A percentile compares a stretch with the other conserved stretches of the same genome.
phyloP scores from a whole-genome alignment of 2,888 invertebrate species.

The Norana najaformis region DNA sequence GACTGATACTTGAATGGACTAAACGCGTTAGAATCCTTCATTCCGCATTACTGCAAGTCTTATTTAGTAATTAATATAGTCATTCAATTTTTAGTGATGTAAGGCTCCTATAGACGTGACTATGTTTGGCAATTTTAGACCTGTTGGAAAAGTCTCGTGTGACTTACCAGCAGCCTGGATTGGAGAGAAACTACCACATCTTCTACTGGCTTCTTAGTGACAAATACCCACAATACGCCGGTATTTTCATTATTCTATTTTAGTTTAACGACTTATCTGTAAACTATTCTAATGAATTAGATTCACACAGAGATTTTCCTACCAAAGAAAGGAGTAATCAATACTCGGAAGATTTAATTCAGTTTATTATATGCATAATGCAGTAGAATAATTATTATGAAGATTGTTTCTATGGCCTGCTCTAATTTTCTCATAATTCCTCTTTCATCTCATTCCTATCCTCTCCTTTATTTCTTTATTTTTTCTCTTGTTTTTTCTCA shows the following conservation, averaged over 20 bases:
- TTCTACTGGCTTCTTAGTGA: conserved; percentile 87
- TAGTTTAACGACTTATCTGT: not conserved
- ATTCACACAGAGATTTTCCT: too few relatives aligned
- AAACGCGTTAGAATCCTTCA: not conserved
- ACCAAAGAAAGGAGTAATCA: too few relatives aligned
- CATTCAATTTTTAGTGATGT: not conserved
- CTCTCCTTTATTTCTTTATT: too few relatives aligned
- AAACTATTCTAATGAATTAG: too few relatives aligned
- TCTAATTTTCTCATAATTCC: too few relatives aligned
- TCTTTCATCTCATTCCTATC: too few relatives aligned
- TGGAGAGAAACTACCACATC: conserved; percentile 98
- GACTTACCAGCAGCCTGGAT: conserved; percentile 88
- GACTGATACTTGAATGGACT: not conserved
- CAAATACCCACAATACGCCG: conserved; percentile 35
- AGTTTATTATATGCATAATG: too few relatives aligned
- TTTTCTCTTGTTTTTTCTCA: too few relatives aligned
- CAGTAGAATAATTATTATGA: too few relatives aligned
- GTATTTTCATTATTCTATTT: conserved; percentile 22
- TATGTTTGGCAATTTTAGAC: conserved; percentile 63
- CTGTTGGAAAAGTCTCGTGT: conserved; percentile 99
- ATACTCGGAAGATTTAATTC: too few relatives aligned
- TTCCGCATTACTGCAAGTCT: not conserved
- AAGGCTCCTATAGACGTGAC: not conserved
- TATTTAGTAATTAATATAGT: not conserved
- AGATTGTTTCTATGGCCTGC: too few relatives aligned